phyloP scores from a whole-genome alignment of 2,797 vertebrate species.

The Pachyuromys duprasi region DNA sequence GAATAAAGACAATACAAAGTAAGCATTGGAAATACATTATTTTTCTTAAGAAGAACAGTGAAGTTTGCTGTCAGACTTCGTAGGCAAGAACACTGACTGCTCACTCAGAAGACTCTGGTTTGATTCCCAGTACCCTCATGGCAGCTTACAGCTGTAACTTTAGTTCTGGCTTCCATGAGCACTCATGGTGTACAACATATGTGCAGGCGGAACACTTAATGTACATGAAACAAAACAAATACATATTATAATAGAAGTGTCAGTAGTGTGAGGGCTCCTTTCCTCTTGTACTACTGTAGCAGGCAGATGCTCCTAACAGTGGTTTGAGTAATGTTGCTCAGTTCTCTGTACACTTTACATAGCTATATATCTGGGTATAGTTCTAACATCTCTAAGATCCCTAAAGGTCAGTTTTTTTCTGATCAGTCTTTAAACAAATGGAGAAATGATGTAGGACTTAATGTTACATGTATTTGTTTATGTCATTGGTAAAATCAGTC shows the following conservation, averaged over 20 bases:
- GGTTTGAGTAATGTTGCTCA: neutral
- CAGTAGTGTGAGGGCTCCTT: neutral
- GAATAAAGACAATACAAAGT: neutral
- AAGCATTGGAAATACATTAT: neutral
- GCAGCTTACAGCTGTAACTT: neutral
- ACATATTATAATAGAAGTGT: too few species aligned
- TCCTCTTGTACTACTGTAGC: neutral
- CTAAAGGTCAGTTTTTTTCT: constrained; percentile 57
- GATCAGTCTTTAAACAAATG: neutral
- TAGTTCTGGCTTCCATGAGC: neutral
- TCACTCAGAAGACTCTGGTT: neutral
- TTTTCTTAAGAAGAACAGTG: constrained; percentile 35
- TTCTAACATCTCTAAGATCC: neutral
- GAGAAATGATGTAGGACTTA: constrained; percentile 23
- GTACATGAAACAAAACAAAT: neutral
- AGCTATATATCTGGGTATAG: neutral
- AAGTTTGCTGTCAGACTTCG: neutral
- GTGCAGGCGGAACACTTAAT: neutral
- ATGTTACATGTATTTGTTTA: neutral
- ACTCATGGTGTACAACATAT: too few species aligned
- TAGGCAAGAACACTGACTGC: too few species aligned
- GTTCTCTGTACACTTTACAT: neutral
- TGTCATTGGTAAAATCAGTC: neutral
- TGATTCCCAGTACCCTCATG: neutral
- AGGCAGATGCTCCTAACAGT: neutral